Percentiles rank a stretch among this genome's conserved stretches.
These are phyloP conservation scores for Drosophila sordidula DNA, from an alignment of 2,888 invertebrate genomes.

Conservation along the genomic window DNA sequence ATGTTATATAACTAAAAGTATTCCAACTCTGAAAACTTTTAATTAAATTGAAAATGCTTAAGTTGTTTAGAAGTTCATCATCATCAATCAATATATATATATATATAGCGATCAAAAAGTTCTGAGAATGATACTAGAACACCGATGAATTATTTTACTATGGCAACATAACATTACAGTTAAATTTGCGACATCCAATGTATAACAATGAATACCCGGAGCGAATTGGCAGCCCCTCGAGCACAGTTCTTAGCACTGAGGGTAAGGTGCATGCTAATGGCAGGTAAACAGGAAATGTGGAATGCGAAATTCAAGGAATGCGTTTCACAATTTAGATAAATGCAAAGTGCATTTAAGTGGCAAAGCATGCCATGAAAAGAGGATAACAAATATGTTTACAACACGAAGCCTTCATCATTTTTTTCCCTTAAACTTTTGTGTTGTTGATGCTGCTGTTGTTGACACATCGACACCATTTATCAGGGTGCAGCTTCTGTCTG, in stretches of 20 bases:
- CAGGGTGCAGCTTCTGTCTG: constrained; percentile 35
- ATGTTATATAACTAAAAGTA: too few species aligned
- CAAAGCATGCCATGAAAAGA: constrained; percentile 3
- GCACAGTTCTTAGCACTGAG: neutral
- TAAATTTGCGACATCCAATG: constrained; percentile 27
- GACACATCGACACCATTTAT: constrained; percentile 50
- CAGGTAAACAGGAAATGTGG: constrained; percentile 14
- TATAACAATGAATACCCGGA: constrained; percentile 47
- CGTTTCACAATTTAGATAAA: constrained; percentile 6
- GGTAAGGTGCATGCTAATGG: constrained; percentile 10
- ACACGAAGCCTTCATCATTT: neutral
- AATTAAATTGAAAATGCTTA: too few species aligned
- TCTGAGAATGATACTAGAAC: too few species aligned
- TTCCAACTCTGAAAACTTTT: too few species aligned
- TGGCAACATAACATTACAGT: constrained; percentile 15
- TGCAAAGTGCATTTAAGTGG: constrained; percentile 6
- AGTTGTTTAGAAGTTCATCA: too few species aligned
- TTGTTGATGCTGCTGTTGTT: constrained; percentile 11
- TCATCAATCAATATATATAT: too few species aligned
- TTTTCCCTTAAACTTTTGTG: neutral
- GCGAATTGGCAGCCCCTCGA: neutral
- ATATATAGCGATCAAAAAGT: too few species aligned
- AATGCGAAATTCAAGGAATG: constrained; percentile 17
- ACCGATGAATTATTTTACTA: too few species aligned
- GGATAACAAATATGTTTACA: constrained; percentile 5